Conservation (phyloP, 2,797 vertebrate species). For the Pachyuromys duprasi region DNA sequence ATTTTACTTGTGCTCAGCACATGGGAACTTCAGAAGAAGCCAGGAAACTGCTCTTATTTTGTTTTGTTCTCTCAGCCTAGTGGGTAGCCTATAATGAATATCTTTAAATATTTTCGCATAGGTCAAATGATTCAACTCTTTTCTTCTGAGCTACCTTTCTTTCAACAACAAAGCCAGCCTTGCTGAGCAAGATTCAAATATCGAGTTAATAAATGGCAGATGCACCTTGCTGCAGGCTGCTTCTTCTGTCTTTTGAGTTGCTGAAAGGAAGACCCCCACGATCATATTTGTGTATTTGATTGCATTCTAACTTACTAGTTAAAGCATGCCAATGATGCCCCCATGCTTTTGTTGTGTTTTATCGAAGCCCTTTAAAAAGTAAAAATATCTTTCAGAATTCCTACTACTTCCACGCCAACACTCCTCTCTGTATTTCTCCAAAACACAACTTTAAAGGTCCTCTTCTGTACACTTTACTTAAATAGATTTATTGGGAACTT, state of each 20-base stretch:
- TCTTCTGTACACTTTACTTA: conserved; percentile 41
- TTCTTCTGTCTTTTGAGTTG: neutral
- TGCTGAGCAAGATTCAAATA: conserved; percentile 23
- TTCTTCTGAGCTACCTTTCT: conserved; percentile 16
- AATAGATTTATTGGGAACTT: conserved; percentile 57
- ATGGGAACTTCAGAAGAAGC: neutral
- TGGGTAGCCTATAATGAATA: neutral
- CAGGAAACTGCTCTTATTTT: neutral
- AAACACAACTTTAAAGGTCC: conserved; percentile 38
- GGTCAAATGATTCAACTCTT: conserved; percentile 28
- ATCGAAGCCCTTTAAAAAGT: conserved; percentile 58
- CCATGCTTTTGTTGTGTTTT: conserved; percentile 46
- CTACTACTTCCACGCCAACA: neutral
- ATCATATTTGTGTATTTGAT: conserved; percentile 41
- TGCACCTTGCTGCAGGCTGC: neutral
- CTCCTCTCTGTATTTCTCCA: neutral
- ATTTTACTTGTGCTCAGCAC: neutral
- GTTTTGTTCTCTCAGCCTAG: neutral
- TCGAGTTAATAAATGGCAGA: neutral
- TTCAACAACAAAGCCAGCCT: conserved; percentile 31
- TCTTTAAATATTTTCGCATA: neutral
- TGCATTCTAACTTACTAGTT: neutral
- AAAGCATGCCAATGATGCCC: neutral
- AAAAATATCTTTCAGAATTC: conserved; percentile 15
- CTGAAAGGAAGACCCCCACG: neutral